phyloP scores from a whole-genome alignment of 2,888 invertebrate genomes.

The Lithophane semibrunnea region DNA sequence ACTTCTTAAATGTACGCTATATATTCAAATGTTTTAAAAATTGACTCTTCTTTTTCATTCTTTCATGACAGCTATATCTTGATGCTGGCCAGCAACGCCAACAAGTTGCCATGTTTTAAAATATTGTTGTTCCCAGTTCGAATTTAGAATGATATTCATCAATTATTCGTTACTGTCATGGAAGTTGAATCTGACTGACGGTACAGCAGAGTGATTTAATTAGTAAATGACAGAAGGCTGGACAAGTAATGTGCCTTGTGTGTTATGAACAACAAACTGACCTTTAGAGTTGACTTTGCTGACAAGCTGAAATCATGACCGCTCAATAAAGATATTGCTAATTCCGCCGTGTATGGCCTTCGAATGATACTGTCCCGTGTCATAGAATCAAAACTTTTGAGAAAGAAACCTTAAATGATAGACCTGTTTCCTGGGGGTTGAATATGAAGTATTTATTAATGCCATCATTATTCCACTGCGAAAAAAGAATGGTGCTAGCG shows the following conservation, averaged over 20 bases:
- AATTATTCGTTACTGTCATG: not conserved
- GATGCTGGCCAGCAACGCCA: not conserved
- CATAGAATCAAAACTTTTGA: not conserved
- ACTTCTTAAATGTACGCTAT: conserved; percentile 12
- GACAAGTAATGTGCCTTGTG: not conserved
- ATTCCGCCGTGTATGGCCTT: not conserved
- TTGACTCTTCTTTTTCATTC: conserved; percentile 10
- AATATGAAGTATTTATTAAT: too few relatives aligned
- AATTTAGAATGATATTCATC: conserved; percentile 5
- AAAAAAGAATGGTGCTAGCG: too few relatives aligned
- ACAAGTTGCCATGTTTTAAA: not conserved
- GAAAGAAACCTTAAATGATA: not conserved
- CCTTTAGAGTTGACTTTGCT: not conserved
- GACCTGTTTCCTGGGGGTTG: not conserved
- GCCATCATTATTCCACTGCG: too few relatives aligned
- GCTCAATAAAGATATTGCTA: not conserved
- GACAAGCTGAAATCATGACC: not conserved
- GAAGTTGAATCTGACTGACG: not conserved
- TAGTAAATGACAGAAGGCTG: not conserved
- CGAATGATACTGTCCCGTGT: not conserved
- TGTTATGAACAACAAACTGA: not conserved
- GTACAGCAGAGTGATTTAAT: not conserved
- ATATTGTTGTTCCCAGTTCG: not conserved
- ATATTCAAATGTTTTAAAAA: conserved; percentile 14
- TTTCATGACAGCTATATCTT: conserved; percentile 6